These are phyloP conservation scores for Callipepla californica DNA, from an alignment of 2,113 vertebrate genomes.

Conservation along the genomic window DNA sequence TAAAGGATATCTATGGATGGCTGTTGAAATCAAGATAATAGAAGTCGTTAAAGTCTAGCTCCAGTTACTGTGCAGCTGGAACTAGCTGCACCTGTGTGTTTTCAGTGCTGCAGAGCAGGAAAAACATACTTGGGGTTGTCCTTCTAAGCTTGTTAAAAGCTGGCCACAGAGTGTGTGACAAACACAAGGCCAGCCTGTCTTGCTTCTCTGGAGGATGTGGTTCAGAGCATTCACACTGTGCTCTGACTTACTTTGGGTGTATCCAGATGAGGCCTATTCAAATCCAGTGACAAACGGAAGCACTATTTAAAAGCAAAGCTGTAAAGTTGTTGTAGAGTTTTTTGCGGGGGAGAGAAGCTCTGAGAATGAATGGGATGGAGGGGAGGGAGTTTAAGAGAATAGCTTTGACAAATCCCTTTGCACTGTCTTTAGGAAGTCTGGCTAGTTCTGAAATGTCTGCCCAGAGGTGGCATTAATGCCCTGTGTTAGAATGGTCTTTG, in stretches of 20 bases:
- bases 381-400: not conserved
- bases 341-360: not conserved
- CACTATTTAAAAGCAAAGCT: not conserved
- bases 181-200: not conserved
- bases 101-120: not conserved
- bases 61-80: not conserved
- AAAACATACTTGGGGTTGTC: not conserved
- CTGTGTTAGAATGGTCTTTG: fast-evolving
- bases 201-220: not conserved
- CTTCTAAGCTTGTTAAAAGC: not conserved
- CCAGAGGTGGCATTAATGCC: not conserved
- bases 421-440: not conserved
- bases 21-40: not conserved
- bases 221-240: not conserved
- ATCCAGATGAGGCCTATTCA: not conserved
- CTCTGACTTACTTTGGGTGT: not conserved
- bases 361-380: not conserved
- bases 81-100: not conserved
- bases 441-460: not conserved
- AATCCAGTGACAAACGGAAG: not conserved
- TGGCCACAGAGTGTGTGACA: not conserved
- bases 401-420: not conserved
- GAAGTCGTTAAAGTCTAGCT: not conserved
- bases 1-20: not conserved
- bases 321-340: not conserved